A percentile compares a stretch with the other conserved stretches of the same genome.
Evolutionary conservation across 2,888 invertebrate species (phyloP).

Genomic region (Epistrophe grossulariae): DNA sequence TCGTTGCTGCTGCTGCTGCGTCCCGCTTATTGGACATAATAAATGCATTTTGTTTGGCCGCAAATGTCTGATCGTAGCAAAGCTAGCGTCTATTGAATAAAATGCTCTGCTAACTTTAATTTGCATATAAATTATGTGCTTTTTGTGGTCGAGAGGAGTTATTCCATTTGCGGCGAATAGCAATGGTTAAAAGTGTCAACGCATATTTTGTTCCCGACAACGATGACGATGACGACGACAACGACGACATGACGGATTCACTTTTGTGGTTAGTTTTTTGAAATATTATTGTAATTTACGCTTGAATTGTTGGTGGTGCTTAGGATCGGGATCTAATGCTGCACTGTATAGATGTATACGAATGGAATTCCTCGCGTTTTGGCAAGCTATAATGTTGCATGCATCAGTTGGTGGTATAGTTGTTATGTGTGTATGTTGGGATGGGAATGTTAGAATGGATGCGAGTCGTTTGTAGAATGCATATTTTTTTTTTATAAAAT

Average conservation of each 20-base stretch:
- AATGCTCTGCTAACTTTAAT: constrained; percentile 70
- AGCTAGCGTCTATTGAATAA: constrained; percentile 51
- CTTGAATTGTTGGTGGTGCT: constrained; percentile 49
- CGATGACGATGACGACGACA: not conserved
- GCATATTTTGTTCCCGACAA: constrained; percentile 56
- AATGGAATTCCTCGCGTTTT: constrained; percentile 40
- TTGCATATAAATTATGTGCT: constrained; percentile 74
- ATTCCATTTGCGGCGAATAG: constrained; percentile 64
- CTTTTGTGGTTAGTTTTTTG: constrained; percentile 72
- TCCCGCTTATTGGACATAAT: constrained; percentile 71
- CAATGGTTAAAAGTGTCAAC: constrained; percentile 72
- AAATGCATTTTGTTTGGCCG: constrained; percentile 72
- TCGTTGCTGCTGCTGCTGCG: not conserved
- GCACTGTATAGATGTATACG: not conserved
- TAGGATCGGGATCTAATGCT: constrained; percentile 18
- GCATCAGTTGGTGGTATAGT: constrained; percentile 11
- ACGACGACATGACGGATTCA: constrained; percentile 60
- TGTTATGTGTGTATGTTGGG: not conserved
- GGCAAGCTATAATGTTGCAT: constrained; percentile 28
- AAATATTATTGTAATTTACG: constrained; percentile 68
- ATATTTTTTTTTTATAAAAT: constrained; percentile 17
- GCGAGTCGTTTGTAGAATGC: constrained; percentile 46
- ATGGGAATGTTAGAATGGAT: constrained; percentile 40
- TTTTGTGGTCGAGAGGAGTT: constrained; percentile 67
- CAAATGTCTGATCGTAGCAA: constrained; percentile 49